These are phyloP conservation scores for Arctopsyche grandis DNA, from an alignment of 1,140 invertebrate species.

Conservation along the genomic window DNA sequence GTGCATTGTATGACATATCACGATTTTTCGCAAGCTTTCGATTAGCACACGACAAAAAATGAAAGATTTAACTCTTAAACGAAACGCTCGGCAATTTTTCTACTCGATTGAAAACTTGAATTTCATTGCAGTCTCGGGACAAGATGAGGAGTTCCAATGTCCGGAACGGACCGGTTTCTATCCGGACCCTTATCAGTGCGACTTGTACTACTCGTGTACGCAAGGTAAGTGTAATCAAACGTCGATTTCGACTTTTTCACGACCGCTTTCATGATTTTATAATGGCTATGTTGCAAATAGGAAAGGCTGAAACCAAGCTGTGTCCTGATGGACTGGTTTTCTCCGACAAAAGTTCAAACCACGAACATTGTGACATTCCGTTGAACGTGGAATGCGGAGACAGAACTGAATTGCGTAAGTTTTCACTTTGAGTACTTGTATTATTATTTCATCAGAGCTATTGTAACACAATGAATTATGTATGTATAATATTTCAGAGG, in stretches of 20 bases:
- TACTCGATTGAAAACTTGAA: background rate
- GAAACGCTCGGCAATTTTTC: background rate
- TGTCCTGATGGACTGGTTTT: constrained; percentile 88
- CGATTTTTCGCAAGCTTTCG: constrained; percentile 28
- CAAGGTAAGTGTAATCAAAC: constrained; percentile 64
- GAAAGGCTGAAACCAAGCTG: constrained; percentile 72
- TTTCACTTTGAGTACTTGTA: background rate
- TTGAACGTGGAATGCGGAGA: constrained; percentile 83
- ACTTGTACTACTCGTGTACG: constrained; percentile 82
- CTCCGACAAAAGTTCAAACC: constrained; percentile 77
- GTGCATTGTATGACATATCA: constrained; percentile 25
- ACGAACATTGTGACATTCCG: constrained; percentile 81
- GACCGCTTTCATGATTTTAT: background rate
- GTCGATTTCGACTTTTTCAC: background rate
- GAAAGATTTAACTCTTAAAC: background rate
- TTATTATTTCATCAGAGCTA: background rate
- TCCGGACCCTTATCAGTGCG: constrained; percentile 81
- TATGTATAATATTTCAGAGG: constrained; percentile 68
- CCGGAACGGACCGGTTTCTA: constrained; percentile 81
- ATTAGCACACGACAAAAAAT: background rate
- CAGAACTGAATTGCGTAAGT: constrained; percentile 81
- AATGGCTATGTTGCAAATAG: constrained; percentile 52
- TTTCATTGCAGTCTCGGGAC: constrained; percentile 59
- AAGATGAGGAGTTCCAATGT: constrained; percentile 72
- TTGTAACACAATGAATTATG: too few species aligned